Evolutionary conservation across 2,113 vertebrate species (phyloP), one percentile per base, ranked within the genome.

Genomic region (Macaca nemestrina): DNA sequence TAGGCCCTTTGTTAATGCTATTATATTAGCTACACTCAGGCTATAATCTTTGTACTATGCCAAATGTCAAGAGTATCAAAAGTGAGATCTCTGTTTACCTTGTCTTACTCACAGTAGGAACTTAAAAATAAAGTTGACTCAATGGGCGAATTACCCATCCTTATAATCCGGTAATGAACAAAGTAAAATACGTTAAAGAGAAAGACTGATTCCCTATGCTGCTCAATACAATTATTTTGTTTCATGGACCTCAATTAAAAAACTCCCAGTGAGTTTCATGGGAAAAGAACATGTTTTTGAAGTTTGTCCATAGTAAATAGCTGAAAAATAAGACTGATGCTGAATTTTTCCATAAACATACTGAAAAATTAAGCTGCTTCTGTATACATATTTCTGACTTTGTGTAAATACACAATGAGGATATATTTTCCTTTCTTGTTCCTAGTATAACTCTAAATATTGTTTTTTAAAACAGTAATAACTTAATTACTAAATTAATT

Each of bases 331-430:
- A 94, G 32, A 83, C 16, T 10, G 0, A 13, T 79, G 8, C 4
- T 93, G 48, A 8, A 40, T 67, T 94, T 97, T 97, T 97, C 95
- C 90, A 87, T 96, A 96, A 96, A 96, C 94, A 96, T 48, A 92
- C 45, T 85, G 30, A 84, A 92, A 96, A 96, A 87, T 70, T 76
- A 75, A 76, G 35, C 27, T 90, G 43, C 80, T 95, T 87, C 89
- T 90, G 17, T 88, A 73, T 68, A 97, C 50, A 88, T 92, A 90
- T 78, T 90, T 88, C 45, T 81, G 75, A 83, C 59, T 92, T 75
- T 78, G 35, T 96, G 7, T 78, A 97, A 94, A 97, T 79, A 94
- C 1, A 73, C 38, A 90, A 13, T 17, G 17, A 95, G 25, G 48
- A 82, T 14, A 30, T 72, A 5, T 48, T 90, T 96, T 95, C 40